phyloP scores from a whole-genome alignment of 2,113 vertebrate species.

The Syrrhaptes paradoxus region DNA sequence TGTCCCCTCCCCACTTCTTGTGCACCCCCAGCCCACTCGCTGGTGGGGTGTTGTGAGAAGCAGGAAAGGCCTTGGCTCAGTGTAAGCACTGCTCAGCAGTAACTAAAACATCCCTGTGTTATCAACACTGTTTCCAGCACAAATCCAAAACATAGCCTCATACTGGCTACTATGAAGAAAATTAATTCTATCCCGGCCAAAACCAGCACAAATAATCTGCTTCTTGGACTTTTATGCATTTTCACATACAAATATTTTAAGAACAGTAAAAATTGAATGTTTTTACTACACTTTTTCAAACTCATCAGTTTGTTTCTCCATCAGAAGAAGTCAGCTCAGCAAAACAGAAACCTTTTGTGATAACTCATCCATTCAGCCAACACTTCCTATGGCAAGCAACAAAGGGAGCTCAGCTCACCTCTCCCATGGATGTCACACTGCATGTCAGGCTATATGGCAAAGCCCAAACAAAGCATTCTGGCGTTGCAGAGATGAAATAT shows the following conservation, averaged over 20 bases:
- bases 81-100: too few species aligned
- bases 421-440: neutral
- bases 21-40: too few species aligned
- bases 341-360: neutral
- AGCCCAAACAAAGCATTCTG: neutral
- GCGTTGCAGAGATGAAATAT: neutral
- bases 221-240: neutral
- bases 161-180: too few species aligned
- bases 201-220: neutral
- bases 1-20: too few species aligned
- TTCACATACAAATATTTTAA: neutral
- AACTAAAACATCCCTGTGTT: too few species aligned
- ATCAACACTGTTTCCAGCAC: too few species aligned
- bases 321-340: neutral
- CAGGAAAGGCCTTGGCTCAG: too few species aligned
- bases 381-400: neutral
- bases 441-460: rapidly evolving
- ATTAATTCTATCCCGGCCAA: too few species aligned
- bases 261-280: neutral
- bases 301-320: neutral
- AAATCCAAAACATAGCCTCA: too few species aligned
- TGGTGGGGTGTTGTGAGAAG: too few species aligned
- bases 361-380: neutral
- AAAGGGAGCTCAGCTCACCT: neutral
- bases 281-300: neutral